Evolutionary conservation across 2,888 invertebrate genomes (phyloP).

Genomic region (Trachelus troglodyta): DNA sequence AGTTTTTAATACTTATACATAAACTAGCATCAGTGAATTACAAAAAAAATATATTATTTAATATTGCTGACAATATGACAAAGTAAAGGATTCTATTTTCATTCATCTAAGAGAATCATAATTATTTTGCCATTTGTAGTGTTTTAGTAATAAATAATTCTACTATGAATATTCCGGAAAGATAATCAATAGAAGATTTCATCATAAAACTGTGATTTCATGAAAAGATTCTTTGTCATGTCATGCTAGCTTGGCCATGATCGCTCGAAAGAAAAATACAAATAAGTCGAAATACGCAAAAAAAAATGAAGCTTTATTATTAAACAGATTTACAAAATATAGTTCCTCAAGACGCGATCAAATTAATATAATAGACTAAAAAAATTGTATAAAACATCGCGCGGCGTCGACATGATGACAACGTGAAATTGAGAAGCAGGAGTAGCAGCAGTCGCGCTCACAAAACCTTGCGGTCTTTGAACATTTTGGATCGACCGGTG

Average conservation of each 20-base stretch:
- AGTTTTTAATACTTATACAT: not conserved
- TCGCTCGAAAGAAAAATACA: slow-evolving; percentile 28
- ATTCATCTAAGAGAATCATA: not conserved
- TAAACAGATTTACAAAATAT: not conserved
- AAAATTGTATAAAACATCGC: slow-evolving; percentile 16
- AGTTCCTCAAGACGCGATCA: not conserved
- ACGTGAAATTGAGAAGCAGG: slow-evolving; percentile 63
- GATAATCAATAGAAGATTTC: not conserved
- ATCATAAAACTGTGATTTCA: not conserved
- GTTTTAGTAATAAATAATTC: not conserved
- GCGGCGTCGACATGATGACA: slow-evolving; percentile 66
- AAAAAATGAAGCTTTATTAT: slow-evolving; percentile 31
- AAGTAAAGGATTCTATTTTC: slow-evolving; percentile 10
- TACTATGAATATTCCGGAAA: not conserved
- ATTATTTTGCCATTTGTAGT: not conserved
- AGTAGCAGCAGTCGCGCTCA: slow-evolving; percentile 47
- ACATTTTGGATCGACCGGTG: not conserved
- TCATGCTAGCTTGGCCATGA: slow-evolving; percentile 40
- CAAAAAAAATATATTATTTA: not conserved
- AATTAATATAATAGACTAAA: not conserved
- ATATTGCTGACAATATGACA: not conserved
- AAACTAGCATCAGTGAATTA: not conserved
- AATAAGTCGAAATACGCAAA: slow-evolving; percentile 20
- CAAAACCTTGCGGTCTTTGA: not conserved
- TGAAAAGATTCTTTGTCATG: slow-evolving; percentile 44